Base-by-base conservation (phyloP, 2,797 vertebrate genomes). In the Spondyliosoma cantharus region DNA sequence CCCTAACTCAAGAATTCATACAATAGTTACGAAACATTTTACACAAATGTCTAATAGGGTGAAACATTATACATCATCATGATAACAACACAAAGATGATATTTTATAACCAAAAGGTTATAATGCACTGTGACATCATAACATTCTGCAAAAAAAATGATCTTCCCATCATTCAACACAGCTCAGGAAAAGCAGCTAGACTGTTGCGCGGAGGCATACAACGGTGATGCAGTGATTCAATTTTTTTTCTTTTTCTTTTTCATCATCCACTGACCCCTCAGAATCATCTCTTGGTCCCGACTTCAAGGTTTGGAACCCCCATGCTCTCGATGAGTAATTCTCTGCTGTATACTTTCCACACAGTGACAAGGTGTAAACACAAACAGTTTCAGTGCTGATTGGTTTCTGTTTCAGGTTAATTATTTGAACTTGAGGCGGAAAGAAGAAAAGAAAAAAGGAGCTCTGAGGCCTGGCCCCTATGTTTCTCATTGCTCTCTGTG, bases 341-440 rank as follows among this genome's bases (percentile, higher is more conserved):
- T 48, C 49, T 25, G 2, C 12, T 25, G 20, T 54, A 24, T 73
- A 11, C 8, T 22, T 50, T 74, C 25, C 19, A 13, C 24, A 20
- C 29, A 15, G 37, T 70, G 45, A 43, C 12, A 45, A 61, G 20
- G 19, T 76, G 68, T 25, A 43, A 64, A 48, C 20, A 57, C 50
- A 37, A 25, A 61, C 8, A 13, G 15, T n/a, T 25, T 58, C n/a
- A 42, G 24, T 6, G 11, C n/a, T 50, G 25, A 49, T 60, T 27
- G 4, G n/a, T 56, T 49, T 69, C 9, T 52, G 9, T 29, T 77
- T 65, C 12, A 27, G 32, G 58, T 82, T 78, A 37, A 54, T 73
- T 50, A 19, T 27, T 56, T 75, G 50, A 68, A 60, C 29, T n/a
- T 52, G 2, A 24, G 1, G 15, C 20, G 20, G 22, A 25, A 53